These are phyloP conservation scores for Drosophila albomicans DNA, from an alignment of 1,140 invertebrate species.

Conservation along the genomic window DNA sequence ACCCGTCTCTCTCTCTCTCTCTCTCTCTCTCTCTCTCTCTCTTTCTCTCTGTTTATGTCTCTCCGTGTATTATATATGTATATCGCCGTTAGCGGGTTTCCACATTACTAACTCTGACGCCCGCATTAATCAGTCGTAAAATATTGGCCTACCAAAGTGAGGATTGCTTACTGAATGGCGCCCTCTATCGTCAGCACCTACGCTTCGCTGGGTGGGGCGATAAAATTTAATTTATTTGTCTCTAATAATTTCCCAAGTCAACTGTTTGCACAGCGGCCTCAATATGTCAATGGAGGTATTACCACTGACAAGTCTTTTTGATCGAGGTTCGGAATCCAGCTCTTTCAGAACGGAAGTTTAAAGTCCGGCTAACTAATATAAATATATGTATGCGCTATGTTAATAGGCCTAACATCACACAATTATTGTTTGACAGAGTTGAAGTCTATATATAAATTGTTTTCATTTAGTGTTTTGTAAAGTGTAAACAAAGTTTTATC, in stretches of 20 bases:
- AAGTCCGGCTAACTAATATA: too few relatives aligned
- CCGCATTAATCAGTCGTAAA: constrained; percentile 57
- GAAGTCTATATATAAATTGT: too few relatives aligned
- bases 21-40: too few relatives aligned
- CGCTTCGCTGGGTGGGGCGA: constrained; percentile 53
- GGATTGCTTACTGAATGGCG: constrained; percentile 21
- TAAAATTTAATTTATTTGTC: constrained; percentile 84
- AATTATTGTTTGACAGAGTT: too few relatives aligned
- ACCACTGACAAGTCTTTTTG: background rate
- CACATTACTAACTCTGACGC: background rate
- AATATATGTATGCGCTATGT: too few relatives aligned
- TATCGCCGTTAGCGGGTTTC: background rate
- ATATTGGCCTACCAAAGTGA: constrained; percentile 50
- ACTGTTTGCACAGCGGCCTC: constrained; percentile 65
- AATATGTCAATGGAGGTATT: constrained; percentile 21
- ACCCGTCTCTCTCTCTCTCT: background rate
- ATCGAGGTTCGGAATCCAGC: background rate
- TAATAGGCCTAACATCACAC: background rate
- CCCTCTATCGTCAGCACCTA: constrained; percentile 56
- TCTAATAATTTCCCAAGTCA: constrained; percentile 83
- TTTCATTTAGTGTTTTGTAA: too few relatives aligned
- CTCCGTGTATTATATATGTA: too few relatives aligned
- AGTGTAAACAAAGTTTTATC: background rate
- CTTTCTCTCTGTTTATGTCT: too few relatives aligned
- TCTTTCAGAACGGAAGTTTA: background rate